Percentiles rank a stretch among this genome's conserved stretches.
Conservation (phyloP, 2,888 invertebrate genomes). For the Harpagoxenus sublaevis region DNA sequence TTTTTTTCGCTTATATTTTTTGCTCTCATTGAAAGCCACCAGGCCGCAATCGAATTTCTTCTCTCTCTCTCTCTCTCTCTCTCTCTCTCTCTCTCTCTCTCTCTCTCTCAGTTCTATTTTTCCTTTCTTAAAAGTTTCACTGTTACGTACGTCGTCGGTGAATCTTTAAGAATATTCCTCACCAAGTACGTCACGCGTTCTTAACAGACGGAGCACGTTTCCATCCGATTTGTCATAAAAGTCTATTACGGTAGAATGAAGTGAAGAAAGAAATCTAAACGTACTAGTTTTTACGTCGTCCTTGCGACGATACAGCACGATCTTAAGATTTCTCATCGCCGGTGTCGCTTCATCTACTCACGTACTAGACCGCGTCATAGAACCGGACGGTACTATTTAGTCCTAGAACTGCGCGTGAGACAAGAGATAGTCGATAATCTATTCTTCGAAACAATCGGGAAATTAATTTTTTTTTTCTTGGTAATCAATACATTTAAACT, state of each 20-base stretch:
- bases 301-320: slow-evolving; percentile 55
- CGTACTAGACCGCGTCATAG: slow-evolving; percentile 24
- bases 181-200: neutral
- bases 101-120: neutral
- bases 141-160: neutral
- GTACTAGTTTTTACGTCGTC: slow-evolving; percentile 17
- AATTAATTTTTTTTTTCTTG: slow-evolving; percentile 29
- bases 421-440: slow-evolving; percentile 18
- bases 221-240: slow-evolving; percentile 36
- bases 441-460: slow-evolving; percentile 31
- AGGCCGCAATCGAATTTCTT: slow-evolving; percentile 17
- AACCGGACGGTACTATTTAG: neutral
- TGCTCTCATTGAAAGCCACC: slow-evolving; percentile 11
- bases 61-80: no score
- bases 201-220: slow-evolving; percentile 34
- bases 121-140: neutral
- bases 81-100: no score
- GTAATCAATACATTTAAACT: neutral
- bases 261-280: slow-evolving; percentile 22
- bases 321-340: slow-evolving; percentile 3
- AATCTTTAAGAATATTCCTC: neutral
- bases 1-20: neutral
- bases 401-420: slow-evolving; percentile 27
- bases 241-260: slow-evolving; percentile 21
- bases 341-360: slow-evolving; percentile 17